Conservation (phyloP, 1,140 invertebrate species). For the Phymastichus coffea region DNA sequence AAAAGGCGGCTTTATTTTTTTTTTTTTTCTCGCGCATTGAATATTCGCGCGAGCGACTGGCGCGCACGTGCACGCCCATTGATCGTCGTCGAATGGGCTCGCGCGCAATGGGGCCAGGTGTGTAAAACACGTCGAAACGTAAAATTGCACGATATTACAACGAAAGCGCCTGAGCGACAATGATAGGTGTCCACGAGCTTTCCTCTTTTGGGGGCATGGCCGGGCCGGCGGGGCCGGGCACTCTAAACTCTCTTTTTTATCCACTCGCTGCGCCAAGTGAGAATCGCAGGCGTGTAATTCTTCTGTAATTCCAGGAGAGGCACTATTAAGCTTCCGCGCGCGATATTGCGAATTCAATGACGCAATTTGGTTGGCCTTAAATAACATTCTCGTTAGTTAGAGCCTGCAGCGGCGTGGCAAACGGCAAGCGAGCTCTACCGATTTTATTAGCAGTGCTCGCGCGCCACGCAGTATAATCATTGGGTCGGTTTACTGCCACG, state of each 20-base stretch:
- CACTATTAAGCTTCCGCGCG: not conserved
- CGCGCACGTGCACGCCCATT: not conserved
- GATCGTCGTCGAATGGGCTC: not conserved
- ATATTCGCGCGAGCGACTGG: not conserved
- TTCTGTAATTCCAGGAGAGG: constrained; percentile 3
- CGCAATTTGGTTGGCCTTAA: constrained; percentile 5
- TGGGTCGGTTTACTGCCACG: not conserved
- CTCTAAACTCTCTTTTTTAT: not conserved
- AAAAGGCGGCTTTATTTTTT: no score
- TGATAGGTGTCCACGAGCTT: not conserved
- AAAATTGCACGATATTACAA: constrained; percentile 6
- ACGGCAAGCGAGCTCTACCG: no score
- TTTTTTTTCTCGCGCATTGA: no score
- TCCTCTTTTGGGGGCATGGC: not conserved
- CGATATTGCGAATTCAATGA: not conserved
- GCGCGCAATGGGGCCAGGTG: not conserved
- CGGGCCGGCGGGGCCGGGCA: no score
- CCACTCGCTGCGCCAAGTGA: not conserved
- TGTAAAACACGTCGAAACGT: not conserved
- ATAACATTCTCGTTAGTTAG: constrained; percentile 11
- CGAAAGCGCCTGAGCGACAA: not conserved
- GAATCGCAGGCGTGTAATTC: not conserved
- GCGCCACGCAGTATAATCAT: constrained; percentile 19
- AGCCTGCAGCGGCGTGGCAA: no score
- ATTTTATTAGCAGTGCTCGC: constrained; percentile 27